Conservation (phyloP, 2,888 invertebrate genomes). For the Perizoma flavofasciatum region DNA sequence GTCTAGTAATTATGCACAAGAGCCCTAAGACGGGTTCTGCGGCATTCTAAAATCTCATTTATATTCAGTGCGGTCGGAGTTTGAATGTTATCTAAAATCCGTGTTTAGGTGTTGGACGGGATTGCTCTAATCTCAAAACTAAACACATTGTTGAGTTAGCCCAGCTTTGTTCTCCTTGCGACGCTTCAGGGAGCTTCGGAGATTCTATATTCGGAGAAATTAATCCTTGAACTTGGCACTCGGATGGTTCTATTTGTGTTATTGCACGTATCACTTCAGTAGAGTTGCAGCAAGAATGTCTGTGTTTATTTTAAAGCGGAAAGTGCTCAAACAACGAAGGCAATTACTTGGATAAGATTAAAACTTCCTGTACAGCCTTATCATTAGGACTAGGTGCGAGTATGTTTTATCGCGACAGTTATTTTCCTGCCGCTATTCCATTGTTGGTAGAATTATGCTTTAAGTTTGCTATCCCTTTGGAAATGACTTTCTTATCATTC, state of each 20-base stretch:
- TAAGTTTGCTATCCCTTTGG: conserved; percentile 29
- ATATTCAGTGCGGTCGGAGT: conserved; percentile 81
- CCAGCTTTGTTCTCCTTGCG: conserved; percentile 70
- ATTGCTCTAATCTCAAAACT: conserved; percentile 81
- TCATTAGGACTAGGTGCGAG: conserved; percentile 33
- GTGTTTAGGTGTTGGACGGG: conserved; percentile 82
- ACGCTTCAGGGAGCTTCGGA: conserved; percentile 52
- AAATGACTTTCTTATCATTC: conserved; percentile 50
- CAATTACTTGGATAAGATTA: conserved; percentile 54
- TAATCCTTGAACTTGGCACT: conserved; percentile 52
- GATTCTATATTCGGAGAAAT: conserved; percentile 56
- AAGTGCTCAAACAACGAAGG: conserved; percentile 33
- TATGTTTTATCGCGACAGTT: conserved; percentile 29
- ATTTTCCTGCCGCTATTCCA: conserved; percentile 31
- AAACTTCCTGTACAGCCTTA: conserved; percentile 45
- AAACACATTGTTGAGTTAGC: conserved; percentile 80
- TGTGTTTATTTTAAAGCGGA: conserved; percentile 40
- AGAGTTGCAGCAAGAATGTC: conserved; percentile 42
- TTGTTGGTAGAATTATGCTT: conserved; percentile 31
- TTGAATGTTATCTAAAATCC: conserved; percentile 84
- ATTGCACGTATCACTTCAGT: conserved; percentile 42
- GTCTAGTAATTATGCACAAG: conserved; percentile 77
- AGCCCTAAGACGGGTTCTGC: conserved; percentile 69
- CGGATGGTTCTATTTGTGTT: conserved; percentile 42
- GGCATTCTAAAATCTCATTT: conserved; percentile 80